Evolutionary conservation across 2,113 vertebrate species (phyloP).

Genomic region (Melanocharis versteri): DNA sequence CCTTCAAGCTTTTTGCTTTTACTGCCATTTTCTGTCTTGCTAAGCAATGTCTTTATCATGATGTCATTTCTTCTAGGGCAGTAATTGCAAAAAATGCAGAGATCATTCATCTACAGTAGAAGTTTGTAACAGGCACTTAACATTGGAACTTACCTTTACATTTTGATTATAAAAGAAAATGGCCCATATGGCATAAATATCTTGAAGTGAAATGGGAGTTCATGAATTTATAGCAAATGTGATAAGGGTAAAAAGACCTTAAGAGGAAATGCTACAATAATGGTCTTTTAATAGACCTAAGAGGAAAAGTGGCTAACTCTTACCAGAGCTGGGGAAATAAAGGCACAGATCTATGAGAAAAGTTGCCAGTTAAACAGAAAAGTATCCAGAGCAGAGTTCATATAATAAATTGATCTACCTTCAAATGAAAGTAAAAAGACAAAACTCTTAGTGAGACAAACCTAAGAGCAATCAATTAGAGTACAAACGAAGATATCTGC

Average conservation of each 20-base stretch:
- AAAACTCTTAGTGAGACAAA: not conserved
- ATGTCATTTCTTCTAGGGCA: constrained; percentile 16
- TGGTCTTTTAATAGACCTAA: constrained; percentile 27
- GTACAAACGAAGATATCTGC: not conserved
- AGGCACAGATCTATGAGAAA: constrained; percentile 4
- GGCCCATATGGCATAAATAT: constrained; percentile 36
- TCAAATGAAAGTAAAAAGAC: not conserved
- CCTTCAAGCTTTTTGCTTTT: constrained; percentile 55
- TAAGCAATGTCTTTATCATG: constrained; percentile 37
- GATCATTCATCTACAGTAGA: constrained; percentile 8
- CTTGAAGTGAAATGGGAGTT: constrained; percentile 23
- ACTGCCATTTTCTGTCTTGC: constrained; percentile 23
- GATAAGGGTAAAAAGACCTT: constrained; percentile 15
- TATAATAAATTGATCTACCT: not conserved
- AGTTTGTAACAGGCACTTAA: constrained; percentile 26
- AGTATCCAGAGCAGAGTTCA: not conserved
- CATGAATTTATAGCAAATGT: constrained; percentile 30
- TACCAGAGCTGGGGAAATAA: not conserved
- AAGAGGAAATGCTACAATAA: constrained; percentile 16
- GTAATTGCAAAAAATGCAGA: constrained; percentile 9
- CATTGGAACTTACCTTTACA: constrained; percentile 26
- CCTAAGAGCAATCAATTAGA: not conserved
- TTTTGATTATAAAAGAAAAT: constrained; percentile 53
- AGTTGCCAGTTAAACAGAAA: not conserved
- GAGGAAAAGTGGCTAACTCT: not conserved